Evolutionary conservation across 2,888 invertebrate genomes (phyloP).

Genomic region (Nysson spinosus): DNA sequence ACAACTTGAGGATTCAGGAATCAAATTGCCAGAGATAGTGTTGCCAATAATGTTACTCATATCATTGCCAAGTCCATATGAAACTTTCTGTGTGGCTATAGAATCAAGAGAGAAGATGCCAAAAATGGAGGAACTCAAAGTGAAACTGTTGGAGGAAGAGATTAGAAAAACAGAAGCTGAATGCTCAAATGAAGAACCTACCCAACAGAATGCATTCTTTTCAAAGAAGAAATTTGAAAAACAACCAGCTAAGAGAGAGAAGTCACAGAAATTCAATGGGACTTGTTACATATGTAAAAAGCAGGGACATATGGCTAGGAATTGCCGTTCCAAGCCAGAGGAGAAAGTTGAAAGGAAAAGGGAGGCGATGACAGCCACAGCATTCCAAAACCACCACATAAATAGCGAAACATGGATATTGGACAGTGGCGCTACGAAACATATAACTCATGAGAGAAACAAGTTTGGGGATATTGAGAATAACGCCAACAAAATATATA

Average conservation of each 20-base stretch:
- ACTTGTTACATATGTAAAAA: too few relatives aligned
- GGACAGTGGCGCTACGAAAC: conserved; percentile 12
- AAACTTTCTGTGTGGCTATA: background rate
- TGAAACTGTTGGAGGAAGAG: conserved; percentile 5
- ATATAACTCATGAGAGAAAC: background rate
- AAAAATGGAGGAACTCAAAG: conserved; percentile 4
- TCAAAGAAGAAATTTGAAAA: background rate
- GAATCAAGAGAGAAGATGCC: too few relatives aligned
- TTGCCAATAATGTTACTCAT: background rate
- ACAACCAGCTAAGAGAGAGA: background rate
- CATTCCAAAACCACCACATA: background rate
- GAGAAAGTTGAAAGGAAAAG: background rate
- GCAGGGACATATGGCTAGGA: conserved; percentile 18
- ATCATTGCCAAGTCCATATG: background rate
- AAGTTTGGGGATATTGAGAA: background rate
- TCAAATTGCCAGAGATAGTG: background rate
- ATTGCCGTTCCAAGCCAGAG: conserved; percentile 2
- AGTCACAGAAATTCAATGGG: conserved; percentile 19
- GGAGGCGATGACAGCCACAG: conserved; percentile 5
- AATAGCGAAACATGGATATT: background rate
- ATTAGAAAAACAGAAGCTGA: conserved; percentile 5
- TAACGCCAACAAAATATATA: background rate
- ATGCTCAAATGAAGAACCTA: background rate
- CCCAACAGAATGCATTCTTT: background rate
- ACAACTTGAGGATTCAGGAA: conserved; percentile 6